phyloP scores from a whole-genome alignment of 2,888 invertebrate genomes.

The Megaustenia siamemsis region DNA sequence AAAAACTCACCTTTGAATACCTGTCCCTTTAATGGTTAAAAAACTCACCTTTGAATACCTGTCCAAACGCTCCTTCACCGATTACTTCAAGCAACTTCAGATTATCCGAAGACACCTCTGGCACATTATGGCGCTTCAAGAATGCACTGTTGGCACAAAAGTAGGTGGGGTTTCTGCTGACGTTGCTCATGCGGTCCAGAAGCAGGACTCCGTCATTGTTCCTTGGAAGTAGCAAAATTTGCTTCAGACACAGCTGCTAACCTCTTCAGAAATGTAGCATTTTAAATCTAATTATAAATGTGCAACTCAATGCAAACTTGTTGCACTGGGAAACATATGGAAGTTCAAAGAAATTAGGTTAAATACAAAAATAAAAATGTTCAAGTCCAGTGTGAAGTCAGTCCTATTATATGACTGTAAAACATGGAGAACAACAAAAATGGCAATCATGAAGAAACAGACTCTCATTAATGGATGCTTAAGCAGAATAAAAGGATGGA shows the following conservation, averaged over 20 bases:
- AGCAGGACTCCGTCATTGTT: constrained; percentile 72
- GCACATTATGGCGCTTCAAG: constrained; percentile 61
- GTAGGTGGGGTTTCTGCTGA: constrained; percentile 76
- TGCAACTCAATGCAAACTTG: no score
- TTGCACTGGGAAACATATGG: no score
- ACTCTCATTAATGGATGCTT: no score
- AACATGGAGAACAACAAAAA: no score
- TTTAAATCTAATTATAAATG: no score
- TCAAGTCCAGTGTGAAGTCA: no score
- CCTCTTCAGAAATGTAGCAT: no score
- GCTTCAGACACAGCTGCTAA: not conserved
- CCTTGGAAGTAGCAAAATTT: constrained; percentile 55
- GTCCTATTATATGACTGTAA: no score
- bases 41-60: constrained; percentile 91
- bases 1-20: no score
- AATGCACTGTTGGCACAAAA: constrained; percentile 61
- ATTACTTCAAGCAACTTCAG: constrained; percentile 87
- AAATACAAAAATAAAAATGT: not conserved
- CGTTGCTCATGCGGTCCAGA: constrained; percentile 74
- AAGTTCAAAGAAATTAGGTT: not conserved
- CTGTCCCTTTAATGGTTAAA: no score
- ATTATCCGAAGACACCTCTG: constrained; percentile 81
- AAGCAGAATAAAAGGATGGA: no score
- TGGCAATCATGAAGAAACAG: no score
- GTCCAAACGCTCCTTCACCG: constrained; percentile 93